Evolutionary conservation across 2,113 vertebrate genomes (phyloP).

Genomic region (Alexandromys fortis): DNA sequence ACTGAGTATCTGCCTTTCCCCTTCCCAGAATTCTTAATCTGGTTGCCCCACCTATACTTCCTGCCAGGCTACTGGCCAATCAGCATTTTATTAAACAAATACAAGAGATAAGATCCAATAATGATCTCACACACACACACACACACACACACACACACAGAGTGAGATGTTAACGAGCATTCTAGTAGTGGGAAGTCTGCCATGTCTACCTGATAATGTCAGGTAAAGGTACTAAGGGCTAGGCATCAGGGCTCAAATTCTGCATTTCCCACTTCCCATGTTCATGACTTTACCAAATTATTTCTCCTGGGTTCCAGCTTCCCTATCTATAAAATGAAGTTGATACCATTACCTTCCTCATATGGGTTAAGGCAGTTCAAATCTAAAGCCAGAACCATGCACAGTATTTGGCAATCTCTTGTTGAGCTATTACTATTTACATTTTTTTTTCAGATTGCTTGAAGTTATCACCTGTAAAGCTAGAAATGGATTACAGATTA

Average conservation of each 20-base stretch:
- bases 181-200: background rate
- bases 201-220: background rate
- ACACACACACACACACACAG: too few relatives aligned
- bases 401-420: background rate
- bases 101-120: background rate
- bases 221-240: background rate
- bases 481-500: conserved; percentile 65
- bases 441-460: conserved; percentile 54
- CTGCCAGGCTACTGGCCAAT: too few relatives aligned
- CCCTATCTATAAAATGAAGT: conserved; percentile 49
- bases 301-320: background rate
- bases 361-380: conserved; percentile 55
- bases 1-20: too few relatives aligned
- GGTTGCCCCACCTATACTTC: too few relatives aligned
- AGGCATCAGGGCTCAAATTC: background rate
- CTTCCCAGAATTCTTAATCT: too few relatives aligned
- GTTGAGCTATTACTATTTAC: conserved; percentile 52
- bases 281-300: conserved; percentile 9
- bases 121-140: background rate
- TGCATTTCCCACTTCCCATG: background rate
- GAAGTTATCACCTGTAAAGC: conserved; percentile 64
- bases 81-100: too few relatives aligned
- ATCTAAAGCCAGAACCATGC: background rate
- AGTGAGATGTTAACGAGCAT: background rate
- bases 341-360: conserved; percentile 35